Base-by-base conservation (phyloP, 1,140 invertebrate genomes). In the Triops cancriformis region DNA sequence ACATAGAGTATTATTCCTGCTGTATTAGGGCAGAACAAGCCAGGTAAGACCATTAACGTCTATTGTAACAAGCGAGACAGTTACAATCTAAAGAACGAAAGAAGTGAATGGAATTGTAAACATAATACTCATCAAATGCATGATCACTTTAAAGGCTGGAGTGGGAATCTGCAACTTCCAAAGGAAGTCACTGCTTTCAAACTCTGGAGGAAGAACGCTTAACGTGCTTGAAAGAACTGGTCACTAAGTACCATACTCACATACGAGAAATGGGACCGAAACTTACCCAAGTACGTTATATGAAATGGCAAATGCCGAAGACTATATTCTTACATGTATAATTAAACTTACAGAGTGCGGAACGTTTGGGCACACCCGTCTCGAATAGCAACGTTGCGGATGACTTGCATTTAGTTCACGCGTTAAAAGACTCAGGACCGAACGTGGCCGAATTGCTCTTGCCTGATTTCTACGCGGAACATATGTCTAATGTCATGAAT, bases 401-500 rank as follows among this genome's bases (percentile, higher is more conserved):
- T 79, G 94, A 97, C 82, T 88, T 95, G 80, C 86, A 89, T 73
- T 88, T 87, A 28, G 87, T 91, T 51, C 85, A 89, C 14, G 88
- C 88, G 81, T 85, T 90, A 45, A 89, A 87, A 81, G 89, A 88
- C 64, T 85, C 89, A 76, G 84, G 85, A 72, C 84, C 88, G 79
- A 87, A 88, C 73, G 86, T 87, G 42, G 87, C 89, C 5, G 93
- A 97, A 83, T 94, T 97, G 84, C 86, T 96, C 31, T 85, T 98
- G 45, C 93, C 95, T 0, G 94, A 97, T 84, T 97, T 96, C 86
- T 97, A 96, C 85, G 95, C 95, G 79, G 95, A 98, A 85, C 95
- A 98, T 85, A 90, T 93, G 75, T 94, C 93, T 1, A 89, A 97
- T 80, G 92, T 92, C 14, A 97, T 98, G 95, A 96, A 97, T 83